Base-by-base conservation (phyloP, 2,888 invertebrate genomes). In the Anaspis maculata region DNA sequence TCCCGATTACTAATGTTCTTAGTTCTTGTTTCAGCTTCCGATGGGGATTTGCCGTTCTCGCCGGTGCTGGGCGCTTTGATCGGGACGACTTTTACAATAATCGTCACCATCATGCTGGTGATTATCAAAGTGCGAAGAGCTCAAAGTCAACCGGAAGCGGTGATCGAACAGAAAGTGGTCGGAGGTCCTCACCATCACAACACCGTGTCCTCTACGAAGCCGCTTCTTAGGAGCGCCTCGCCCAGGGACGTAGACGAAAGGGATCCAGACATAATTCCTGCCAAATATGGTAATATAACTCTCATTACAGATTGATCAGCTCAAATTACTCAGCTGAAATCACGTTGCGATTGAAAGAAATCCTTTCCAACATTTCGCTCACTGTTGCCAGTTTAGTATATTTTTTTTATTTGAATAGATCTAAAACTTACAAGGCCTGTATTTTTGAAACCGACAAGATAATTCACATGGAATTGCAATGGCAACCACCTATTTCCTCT, bases 191-290 rank as follows among this genome's bases (percentile, higher is more conserved):
- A 26, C 28, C 58, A 59, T 38, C 58, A 59, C 38, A 57, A 59
- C 30, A 60, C 58, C n/a, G 40, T 56, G 39, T 57, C 60, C 7
- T 63, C 62, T 3, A 61, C 58, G 13, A 66, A 65, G 45, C 65
- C 64, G 3, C 50, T 66, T 15, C 44, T 65, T 25, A 46, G 64
- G 26, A 64, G 64, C 35, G 51, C 57, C 13, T 63, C 64, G 10
- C 63, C 63, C 24, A 56, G 64, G 39, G 68, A 68, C 29, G 46
- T 54, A 7, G 73, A 76, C 49, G 77, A 77, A 52, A 71, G 72
- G 49, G 82, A 83, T 66, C 82, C 82, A 11, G 82, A 83, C 62
- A 76, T 82, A 39, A 82, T 83, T 60, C 82, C 82, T 42, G 79
- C 79, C 41, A 80, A 81, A 70, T 80, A 77, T 52, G 80, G 81